Evolutionary conservation across 35 echinoderm and acorn worm genomes (phyloP).

Genomic region (Ophioderma brevispina): DNA sequence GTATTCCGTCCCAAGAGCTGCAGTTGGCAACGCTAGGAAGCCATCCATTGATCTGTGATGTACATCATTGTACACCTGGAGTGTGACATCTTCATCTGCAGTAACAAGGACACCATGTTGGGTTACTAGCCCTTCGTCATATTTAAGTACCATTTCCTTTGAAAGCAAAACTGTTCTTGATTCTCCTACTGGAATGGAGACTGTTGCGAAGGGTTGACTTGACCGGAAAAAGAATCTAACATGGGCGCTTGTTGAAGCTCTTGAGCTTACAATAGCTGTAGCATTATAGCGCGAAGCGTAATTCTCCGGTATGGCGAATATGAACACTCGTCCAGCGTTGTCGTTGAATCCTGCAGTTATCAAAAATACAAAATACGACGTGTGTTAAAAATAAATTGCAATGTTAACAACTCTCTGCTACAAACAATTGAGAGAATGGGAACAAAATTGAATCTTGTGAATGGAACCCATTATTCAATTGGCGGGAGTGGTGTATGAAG

Average conservation of each 20-base stretch:
- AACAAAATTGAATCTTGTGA: too few relatives aligned
- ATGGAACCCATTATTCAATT: too few relatives aligned
- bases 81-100: constrained; percentile 19
- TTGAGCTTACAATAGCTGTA: constrained; percentile 25
- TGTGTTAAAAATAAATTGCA: too few relatives aligned
- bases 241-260: constrained; percentile 11
- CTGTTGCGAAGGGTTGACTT: neutral
- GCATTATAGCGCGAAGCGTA: constrained; percentile 36
- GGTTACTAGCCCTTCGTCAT: neutral
- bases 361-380: neutral
- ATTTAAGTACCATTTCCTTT: neutral
- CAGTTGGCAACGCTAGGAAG: constrained; percentile 41
- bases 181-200: neutral
- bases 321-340: constrained; percentile 43
- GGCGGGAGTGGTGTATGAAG: too few relatives aligned
- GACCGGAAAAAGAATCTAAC: constrained; percentile 14
- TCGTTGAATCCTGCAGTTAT: neutral
- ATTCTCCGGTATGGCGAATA: constrained; percentile 59
- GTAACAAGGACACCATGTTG: constrained; percentile 8
- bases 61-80: constrained; percentile 60
- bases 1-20: constrained; percentile 40
- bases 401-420: too few relatives aligned
- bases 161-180: neutral
- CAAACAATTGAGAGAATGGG: too few relatives aligned
- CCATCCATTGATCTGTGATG: constrained; percentile 60